These are phyloP conservation scores for Mus spretus DNA, from an alignment of 2,797 vertebrate genomes.

Conservation along the genomic window DNA sequence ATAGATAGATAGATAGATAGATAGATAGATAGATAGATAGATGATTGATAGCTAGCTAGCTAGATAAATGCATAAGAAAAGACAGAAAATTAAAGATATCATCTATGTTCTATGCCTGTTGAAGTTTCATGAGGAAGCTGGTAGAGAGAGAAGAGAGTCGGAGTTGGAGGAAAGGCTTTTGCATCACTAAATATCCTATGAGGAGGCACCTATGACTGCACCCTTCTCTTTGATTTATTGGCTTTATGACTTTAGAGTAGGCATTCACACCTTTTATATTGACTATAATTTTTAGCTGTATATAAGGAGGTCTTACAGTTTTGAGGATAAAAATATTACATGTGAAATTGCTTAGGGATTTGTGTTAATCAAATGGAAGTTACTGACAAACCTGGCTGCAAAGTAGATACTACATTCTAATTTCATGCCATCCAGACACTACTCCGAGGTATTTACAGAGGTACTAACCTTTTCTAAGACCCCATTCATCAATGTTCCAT, in stretches of 20 bases:
- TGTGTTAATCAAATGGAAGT: background rate
- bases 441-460: background rate
- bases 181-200: background rate
- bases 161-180: background rate
- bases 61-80: too few species aligned
- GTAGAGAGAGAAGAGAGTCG: background rate
- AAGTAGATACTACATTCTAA: background rate
- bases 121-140: background rate
- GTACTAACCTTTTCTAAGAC: background rate
- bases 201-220: fast-evolving
- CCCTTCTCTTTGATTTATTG: background rate
- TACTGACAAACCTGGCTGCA: background rate
- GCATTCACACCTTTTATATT: background rate
- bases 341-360: background rate
- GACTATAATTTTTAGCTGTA: background rate
- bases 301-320: background rate
- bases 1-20: too few species aligned
- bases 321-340: background rate
- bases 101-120: too few species aligned
- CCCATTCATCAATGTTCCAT: background rate
- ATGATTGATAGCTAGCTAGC: too few species aligned
- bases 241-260: background rate
- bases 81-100: too few species aligned
- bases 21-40: too few species aligned
- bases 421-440: background rate